A percentile compares a stretch with the other conserved stretches of the same genome.
These are phyloP conservation scores for Daboia siamensis DNA, from an alignment of 2,113 vertebrate genomes.

Conservation along the genomic window DNA sequence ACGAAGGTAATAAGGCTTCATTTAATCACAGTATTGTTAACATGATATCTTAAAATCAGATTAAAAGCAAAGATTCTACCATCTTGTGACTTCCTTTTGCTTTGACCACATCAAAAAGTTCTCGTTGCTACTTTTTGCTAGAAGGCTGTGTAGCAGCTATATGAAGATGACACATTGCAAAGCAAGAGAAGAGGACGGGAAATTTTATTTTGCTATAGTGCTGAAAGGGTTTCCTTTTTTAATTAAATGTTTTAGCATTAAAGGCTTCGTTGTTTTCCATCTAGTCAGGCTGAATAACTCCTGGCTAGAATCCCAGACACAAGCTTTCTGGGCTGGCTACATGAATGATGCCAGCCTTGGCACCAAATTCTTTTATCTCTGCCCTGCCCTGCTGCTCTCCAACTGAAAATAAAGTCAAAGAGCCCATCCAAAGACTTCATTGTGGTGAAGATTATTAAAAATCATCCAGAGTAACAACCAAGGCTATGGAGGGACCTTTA, in stretches of 20 bases:
- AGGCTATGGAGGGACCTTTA: not conserved
- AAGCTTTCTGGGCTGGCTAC: conserved; percentile 14
- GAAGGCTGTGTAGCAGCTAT: not conserved
- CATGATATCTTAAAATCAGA: not conserved
- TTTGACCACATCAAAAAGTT: conserved; percentile 2
- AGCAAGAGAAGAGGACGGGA: not conserved
- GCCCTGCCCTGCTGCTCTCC: not conserved
- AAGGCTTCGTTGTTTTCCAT: conserved; percentile 23
- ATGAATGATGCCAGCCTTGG: conserved; percentile 28
- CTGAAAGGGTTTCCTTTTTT: conserved; percentile 23
- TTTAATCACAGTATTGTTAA: not conserved
- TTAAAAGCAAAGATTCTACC: not conserved
- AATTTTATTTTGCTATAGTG: conserved; percentile 1
- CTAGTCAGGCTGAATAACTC: conserved; percentile 3
- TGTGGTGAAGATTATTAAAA: not conserved
- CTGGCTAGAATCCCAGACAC: conserved; percentile 34
- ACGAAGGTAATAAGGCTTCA: not conserved
- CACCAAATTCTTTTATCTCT: conserved; percentile 10
- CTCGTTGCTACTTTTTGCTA: not conserved
- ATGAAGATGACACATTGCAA: not conserved
- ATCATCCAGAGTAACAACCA: conserved; percentile 5
- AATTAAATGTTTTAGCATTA: conserved; percentile 23
- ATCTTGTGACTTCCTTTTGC: not conserved
- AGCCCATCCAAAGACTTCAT: conserved; percentile 1
- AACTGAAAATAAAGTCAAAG: not conserved